Percentiles rank a stretch among this genome's conserved stretches.
Evolutionary conservation across 2,888 invertebrate genomes (phyloP).

Genomic region (Acanthosepion pharaonis): DNA sequence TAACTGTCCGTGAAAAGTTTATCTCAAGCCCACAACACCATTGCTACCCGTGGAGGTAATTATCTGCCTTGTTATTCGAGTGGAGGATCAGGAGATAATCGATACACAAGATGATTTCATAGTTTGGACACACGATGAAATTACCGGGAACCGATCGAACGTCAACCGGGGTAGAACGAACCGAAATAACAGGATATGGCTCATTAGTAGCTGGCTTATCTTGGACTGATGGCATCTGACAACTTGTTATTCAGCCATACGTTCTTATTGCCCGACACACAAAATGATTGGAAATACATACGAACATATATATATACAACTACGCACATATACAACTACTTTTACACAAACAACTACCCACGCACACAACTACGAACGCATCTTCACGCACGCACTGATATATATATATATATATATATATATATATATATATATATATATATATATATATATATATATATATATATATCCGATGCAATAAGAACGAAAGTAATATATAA

Average conservation of each 20-base stretch:
- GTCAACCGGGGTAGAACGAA: background rate
- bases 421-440: too few relatives aligned
- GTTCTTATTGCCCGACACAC: background rate
- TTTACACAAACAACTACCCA: too few relatives aligned
- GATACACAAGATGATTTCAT: background rate
- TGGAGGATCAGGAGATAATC: background rate
- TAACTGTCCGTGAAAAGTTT: background rate
- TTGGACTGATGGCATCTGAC: background rate
- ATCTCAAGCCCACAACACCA: background rate
- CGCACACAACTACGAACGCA: too few relatives aligned
- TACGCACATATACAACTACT: too few relatives aligned
- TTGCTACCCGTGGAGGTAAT: slow-evolving; percentile 33
- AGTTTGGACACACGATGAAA: background rate
- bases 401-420: too few relatives aligned
- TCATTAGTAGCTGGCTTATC: background rate
- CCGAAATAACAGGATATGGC: background rate
- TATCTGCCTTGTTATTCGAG: background rate
- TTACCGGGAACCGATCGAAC: slow-evolving; percentile 9
- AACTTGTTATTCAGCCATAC: background rate
- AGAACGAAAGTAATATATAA: too few relatives aligned
- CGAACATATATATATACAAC: background rate
- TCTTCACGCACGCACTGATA: too few relatives aligned
- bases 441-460: too few relatives aligned
- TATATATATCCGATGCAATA: too few relatives aligned
- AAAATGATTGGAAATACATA: background rate